These are phyloP conservation scores for Leptosomus discolor DNA, from an alignment of 2,113 vertebrate genomes.

Conservation along the genomic window DNA sequence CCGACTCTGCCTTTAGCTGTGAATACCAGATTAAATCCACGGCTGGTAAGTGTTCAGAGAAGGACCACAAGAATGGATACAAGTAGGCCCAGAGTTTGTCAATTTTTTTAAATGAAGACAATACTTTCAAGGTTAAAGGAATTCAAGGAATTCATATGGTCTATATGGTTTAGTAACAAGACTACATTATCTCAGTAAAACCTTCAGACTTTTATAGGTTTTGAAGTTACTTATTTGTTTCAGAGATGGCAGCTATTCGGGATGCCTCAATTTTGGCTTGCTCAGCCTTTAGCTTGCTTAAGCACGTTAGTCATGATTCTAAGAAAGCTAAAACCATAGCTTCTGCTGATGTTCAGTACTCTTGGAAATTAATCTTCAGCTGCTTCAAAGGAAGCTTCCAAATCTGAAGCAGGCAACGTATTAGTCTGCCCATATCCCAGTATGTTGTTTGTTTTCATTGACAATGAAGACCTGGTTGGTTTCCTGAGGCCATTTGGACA, in stretches of 20 bases:
- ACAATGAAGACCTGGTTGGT: not conserved
- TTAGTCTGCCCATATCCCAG: not conserved
- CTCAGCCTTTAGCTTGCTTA: not conserved
- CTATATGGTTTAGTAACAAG: not conserved
- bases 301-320: not conserved
- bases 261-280: not conserved
- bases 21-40: not conserved
- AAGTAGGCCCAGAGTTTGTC: accelerated
- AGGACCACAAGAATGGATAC: not conserved
- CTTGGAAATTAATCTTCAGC: not conserved
- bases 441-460: not conserved
- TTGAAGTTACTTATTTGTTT: not conserved
- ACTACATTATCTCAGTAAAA: not conserved
- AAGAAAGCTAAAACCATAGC: not conserved
- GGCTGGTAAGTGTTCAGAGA: not conserved
- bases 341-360: not conserved
- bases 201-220: not conserved
- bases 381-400: not conserved
- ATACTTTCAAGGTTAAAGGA: not conserved
- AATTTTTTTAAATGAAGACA: not conserved
- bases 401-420: not conserved
- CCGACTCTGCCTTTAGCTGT: not conserved
- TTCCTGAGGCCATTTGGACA: not conserved
- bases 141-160: not conserved
- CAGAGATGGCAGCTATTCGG: not conserved